Conservation (phyloP, 1,140 invertebrate species). For the Atta colombica region DNA sequence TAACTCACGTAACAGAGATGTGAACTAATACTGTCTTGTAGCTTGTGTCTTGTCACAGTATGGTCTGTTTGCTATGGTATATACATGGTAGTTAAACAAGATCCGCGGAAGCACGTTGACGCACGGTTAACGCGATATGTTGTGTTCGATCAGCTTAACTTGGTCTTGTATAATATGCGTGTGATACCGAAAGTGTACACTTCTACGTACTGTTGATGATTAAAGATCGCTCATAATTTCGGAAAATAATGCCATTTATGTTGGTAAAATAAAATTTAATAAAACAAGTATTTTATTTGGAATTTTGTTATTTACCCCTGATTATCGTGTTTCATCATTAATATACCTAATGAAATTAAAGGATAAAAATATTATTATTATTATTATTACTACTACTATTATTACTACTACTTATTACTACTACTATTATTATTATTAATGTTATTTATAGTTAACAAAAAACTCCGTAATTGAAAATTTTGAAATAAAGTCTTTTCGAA, state of each 20-base stretch:
- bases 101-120: slow-evolving; percentile 13
- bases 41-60: slow-evolving; percentile 40
- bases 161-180: slow-evolving; percentile 1
- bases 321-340: not conserved
- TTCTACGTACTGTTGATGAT: not conserved
- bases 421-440: not conserved
- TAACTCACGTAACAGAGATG: not conserved
- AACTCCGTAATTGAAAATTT: not conserved
- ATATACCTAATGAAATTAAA: not conserved
- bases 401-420: too few relatives aligned
- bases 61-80: slow-evolving; percentile 29
- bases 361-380: not conserved
- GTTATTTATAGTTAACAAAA: not conserved
- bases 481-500: not conserved
- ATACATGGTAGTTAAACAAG: not conserved
- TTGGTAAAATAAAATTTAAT: not conserved
- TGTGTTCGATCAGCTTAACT: slow-evolving; percentile 20
- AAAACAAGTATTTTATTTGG: not conserved
- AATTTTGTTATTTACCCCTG: not conserved
- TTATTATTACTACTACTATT: not conserved
- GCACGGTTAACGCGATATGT: slow-evolving; percentile 24
- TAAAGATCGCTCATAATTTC: not conserved
- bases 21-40: slow-evolving; percentile 17
- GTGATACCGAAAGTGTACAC: slow-evolving; percentile 8
- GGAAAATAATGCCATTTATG: not conserved